Percentiles rank a stretch among this genome's conserved stretches.
These are phyloP conservation scores for Nilaparvata lugens DNA, from an alignment of 1,140 invertebrate genomes.

Conservation along the genomic window DNA sequence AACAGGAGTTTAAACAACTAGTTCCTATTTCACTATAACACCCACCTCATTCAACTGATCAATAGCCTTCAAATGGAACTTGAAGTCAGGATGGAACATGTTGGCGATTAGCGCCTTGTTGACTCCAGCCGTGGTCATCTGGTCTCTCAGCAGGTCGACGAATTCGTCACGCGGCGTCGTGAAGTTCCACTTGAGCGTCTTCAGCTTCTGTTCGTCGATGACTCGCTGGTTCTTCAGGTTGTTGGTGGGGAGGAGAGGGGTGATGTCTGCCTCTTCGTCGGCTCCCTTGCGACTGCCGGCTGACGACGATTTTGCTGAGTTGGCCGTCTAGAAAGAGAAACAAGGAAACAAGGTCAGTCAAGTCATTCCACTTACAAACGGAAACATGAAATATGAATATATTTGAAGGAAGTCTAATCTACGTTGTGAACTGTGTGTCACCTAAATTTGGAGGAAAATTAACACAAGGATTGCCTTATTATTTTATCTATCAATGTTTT, in stretches of 20 bases:
- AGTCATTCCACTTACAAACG: too few species aligned
- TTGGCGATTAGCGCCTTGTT: slow-evolving; percentile 78
- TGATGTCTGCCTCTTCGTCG: slow-evolving; percentile 67
- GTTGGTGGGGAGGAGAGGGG: slow-evolving; percentile 71
- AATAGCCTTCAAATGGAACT: slow-evolving; percentile 92
- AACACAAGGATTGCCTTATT: too few species aligned
- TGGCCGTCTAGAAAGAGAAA: slow-evolving; percentile 8
- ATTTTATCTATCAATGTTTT: too few species aligned
- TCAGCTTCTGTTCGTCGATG: slow-evolving; percentile 86
- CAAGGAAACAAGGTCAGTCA: too few species aligned
- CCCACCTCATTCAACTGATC: slow-evolving; percentile 71
- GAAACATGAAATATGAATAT: too few species aligned
- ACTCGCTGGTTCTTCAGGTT: slow-evolving; percentile 84
- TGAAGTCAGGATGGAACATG: slow-evolving; percentile 94
- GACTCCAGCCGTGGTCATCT: slow-evolving; percentile 81
- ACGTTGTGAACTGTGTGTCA: too few species aligned
- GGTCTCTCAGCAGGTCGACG: slow-evolving; percentile 80
- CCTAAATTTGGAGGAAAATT: too few species aligned
- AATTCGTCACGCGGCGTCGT: slow-evolving; percentile 87
- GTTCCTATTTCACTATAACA: too few species aligned
- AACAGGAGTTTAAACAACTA: too few species aligned
- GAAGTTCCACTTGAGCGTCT: slow-evolving; percentile 93
- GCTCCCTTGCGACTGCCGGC: slow-evolving; percentile 62
- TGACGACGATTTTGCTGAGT: slow-evolving; percentile 28
- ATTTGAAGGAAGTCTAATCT: too few species aligned